phyloP scores from a whole-genome alignment of 2,113 vertebrate genomes.

The Plecotus auritus region DNA sequence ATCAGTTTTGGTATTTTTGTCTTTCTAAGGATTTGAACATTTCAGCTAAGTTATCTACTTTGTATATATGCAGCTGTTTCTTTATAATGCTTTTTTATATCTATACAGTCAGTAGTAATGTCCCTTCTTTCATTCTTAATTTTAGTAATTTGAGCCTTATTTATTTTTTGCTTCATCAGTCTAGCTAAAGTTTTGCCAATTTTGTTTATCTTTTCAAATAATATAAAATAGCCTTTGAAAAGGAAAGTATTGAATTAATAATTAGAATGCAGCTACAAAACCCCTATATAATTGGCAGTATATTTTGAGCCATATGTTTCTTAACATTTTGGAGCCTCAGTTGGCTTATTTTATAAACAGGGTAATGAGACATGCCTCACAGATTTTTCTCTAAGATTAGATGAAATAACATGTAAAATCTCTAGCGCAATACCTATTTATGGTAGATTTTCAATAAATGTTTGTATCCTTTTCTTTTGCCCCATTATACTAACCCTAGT shows the following conservation, averaged over 20 bases:
- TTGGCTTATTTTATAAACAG: not conserved
- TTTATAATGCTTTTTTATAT: not conserved
- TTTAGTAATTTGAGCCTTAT: not conserved
- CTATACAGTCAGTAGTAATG: not conserved
- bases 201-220: constrained; percentile 8
- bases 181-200: not conserved
- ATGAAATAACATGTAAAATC: not conserved
- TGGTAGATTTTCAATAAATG: not conserved
- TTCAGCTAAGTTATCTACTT: not conserved
- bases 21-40: not conserved
- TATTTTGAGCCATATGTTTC: not conserved
- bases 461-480: not conserved
- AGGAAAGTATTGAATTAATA: not conserved
- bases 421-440: not conserved
- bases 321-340: not conserved
- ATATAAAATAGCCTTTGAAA: not conserved
- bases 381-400: not conserved
- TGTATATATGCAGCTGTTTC: not conserved
- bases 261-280: not conserved
- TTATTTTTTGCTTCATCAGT: not conserved
- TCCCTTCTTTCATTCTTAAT: not conserved
- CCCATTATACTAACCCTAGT: not conserved
- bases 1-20: not conserved
- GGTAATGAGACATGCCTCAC: not conserved
- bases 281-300: not conserved